Evolutionary conservation across 2,888 invertebrate genomes (phyloP).

Genomic region (Norana najaformis): DNA sequence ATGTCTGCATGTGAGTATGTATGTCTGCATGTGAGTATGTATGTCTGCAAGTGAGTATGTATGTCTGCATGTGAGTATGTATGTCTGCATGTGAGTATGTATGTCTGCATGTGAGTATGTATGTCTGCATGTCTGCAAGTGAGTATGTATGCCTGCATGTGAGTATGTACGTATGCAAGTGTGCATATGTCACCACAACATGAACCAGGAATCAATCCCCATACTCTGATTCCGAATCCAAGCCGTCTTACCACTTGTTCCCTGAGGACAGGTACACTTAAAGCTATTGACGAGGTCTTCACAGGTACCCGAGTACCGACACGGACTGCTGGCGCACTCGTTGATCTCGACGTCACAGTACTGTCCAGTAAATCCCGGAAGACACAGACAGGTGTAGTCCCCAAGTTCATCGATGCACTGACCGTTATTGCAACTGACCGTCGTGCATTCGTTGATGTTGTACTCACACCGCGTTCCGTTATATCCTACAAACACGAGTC

Average conservation of each 20-base stretch:
- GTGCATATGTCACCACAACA: too few relatives aligned
- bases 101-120: too few relatives aligned
- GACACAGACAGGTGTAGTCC: slow-evolving; percentile 33
- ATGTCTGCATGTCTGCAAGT: too few relatives aligned
- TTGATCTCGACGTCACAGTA: slow-evolving; percentile 35
- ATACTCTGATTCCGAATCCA: not conserved
- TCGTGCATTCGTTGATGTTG: slow-evolving; percentile 33
- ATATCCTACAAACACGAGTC: slow-evolving; percentile 25
- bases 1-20: too few relatives aligned
- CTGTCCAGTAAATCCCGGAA: slow-evolving; percentile 32
- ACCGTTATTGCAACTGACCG: slow-evolving; percentile 37
- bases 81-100: too few relatives aligned
- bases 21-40: too few relatives aligned
- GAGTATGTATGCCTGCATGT: too few relatives aligned
- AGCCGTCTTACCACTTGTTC: slow-evolving; percentile 47
- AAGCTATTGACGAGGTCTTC: not conserved
- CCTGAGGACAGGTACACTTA: slow-evolving; percentile 30
- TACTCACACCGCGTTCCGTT: slow-evolving; percentile 33
- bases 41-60: too few relatives aligned
- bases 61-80: too few relatives aligned
- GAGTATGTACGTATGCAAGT: too few relatives aligned
- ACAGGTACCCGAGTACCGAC: not conserved
- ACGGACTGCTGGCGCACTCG: slow-evolving; percentile 34
- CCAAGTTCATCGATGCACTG: slow-evolving; percentile 33
- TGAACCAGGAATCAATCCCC: too few relatives aligned